Evolutionary conservation across 2,113 vertebrate species (phyloP).

Genomic region (Rhea pennata): DNA sequence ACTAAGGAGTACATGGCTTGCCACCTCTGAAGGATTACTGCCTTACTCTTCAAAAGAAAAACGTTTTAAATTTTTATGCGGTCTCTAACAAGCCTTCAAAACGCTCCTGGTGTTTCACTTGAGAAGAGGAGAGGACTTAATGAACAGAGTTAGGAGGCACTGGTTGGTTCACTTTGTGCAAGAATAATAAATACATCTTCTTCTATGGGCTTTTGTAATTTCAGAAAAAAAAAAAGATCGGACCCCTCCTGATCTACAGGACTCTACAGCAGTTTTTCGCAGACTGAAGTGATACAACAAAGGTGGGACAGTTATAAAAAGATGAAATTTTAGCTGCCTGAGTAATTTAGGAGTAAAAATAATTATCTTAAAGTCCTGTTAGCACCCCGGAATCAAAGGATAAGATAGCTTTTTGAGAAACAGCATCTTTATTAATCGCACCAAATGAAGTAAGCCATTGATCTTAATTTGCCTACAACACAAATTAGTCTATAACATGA

Average conservation of each 20-base stretch:
- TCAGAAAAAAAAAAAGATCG: neutral
- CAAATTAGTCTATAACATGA: neutral
- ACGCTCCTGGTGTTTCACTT: neutral
- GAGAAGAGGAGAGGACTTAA: neutral
- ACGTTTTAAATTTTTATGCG: neutral
- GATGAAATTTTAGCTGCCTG: neutral
- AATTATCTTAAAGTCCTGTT: neutral
- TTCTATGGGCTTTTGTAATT: neutral
- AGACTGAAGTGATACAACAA: neutral
- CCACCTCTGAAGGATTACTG: slow-evolving; percentile 82
- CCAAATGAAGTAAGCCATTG: neutral
- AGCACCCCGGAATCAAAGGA: neutral
- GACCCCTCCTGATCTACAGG: neutral
- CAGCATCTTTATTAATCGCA: neutral
- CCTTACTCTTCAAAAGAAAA: slow-evolving; percentile 76
- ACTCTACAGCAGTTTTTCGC: neutral
- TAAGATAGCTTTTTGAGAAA: neutral
- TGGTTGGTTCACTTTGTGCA: neutral
- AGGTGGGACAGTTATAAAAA: neutral
- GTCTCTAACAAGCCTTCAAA: neutral
- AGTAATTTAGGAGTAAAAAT: neutral
- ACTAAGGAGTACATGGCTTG: slow-evolving; percentile 79
- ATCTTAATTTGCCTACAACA: neutral
- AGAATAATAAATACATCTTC: neutral
- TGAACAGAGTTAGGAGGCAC: neutral